These are phyloP conservation scores for Leucania comma DNA, from an alignment of 2,888 invertebrate genomes.

Conservation along the genomic window DNA sequence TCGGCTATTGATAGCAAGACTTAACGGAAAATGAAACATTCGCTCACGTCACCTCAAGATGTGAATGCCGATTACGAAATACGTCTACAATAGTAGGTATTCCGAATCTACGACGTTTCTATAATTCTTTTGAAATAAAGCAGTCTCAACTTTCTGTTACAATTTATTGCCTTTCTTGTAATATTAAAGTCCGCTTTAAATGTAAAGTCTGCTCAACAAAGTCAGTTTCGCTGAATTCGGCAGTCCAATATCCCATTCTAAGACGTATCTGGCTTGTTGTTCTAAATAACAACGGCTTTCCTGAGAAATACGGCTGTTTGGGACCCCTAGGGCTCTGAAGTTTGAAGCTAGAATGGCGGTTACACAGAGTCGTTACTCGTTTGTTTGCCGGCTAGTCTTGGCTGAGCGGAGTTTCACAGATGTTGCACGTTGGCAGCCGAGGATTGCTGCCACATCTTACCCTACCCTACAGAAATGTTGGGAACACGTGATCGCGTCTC, in stretches of 20 bases:
- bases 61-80: not conserved
- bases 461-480: constrained; percentile 53
- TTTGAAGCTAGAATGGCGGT: constrained; percentile 63
- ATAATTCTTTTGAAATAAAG: constrained; percentile 30
- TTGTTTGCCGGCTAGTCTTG: constrained; percentile 57
- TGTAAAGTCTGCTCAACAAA: constrained; percentile 38
- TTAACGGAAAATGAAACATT: not conserved
- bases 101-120: not conserved
- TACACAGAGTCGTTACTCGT: constrained; percentile 62
- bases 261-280: constrained; percentile 53
- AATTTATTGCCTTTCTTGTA: constrained; percentile 22
- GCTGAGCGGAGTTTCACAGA: constrained; percentile 58
- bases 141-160: constrained; percentile 6
- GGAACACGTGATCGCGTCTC: constrained; percentile 57
- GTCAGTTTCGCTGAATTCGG: constrained; percentile 37
- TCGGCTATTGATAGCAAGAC: not conserved
- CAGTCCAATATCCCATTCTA: constrained; percentile 49
- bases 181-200: constrained; percentile 26
- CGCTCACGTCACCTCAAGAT: not conserved
- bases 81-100: not conserved
- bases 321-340: constrained; percentile 61
- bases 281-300: constrained; percentile 59
- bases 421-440: constrained; percentile 61
- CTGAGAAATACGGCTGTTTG: constrained; percentile 58
- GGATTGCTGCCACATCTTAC: constrained; percentile 36